These are phyloP conservation scores for Albula glossodonta DNA, from an alignment of 2,113 vertebrate species.

Conservation along the genomic window DNA sequence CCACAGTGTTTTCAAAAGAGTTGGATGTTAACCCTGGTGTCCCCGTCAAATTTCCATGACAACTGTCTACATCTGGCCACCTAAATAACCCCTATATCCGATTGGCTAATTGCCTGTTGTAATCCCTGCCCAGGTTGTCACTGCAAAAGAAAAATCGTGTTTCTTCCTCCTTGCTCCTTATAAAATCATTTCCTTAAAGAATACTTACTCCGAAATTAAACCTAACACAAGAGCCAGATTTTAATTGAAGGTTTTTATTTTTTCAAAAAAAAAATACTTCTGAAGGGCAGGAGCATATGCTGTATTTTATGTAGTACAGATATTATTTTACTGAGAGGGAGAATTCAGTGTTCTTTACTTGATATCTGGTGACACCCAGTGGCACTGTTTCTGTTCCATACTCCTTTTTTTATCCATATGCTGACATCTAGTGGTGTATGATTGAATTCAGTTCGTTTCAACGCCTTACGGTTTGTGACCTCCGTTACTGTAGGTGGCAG, in stretches of 20 bases:
- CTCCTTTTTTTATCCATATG: background rate
- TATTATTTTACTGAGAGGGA: background rate
- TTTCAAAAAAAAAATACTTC: background rate
- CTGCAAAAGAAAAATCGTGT: too few relatives aligned
- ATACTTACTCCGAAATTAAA: background rate
- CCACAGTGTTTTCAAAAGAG: too few relatives aligned
- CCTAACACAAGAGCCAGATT: background rate
- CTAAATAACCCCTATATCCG: too few relatives aligned
- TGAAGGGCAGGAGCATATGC: background rate
- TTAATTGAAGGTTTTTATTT: background rate
- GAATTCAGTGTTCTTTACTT: background rate
- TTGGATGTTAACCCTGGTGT: too few relatives aligned
- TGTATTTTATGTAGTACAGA: background rate
- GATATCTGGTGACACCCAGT: background rate
- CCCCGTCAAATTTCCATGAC: too few relatives aligned
- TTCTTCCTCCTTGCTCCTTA: too few relatives aligned
- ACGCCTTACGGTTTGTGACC: too few relatives aligned
- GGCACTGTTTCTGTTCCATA: background rate
- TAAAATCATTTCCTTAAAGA: too few relatives aligned
- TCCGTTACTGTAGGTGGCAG: background rate
- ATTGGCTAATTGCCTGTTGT: too few relatives aligned
- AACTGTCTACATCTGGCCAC: too few relatives aligned
- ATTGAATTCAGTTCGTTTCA: background rate
- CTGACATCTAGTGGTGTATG: background rate
- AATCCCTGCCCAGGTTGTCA: too few relatives aligned